Percentiles rank a stretch among this genome's conserved stretches.
These are phyloP conservation scores for Pyrrhura leucotis DNA, from an alignment of 2,797 vertebrate species.

Conservation along the genomic window DNA sequence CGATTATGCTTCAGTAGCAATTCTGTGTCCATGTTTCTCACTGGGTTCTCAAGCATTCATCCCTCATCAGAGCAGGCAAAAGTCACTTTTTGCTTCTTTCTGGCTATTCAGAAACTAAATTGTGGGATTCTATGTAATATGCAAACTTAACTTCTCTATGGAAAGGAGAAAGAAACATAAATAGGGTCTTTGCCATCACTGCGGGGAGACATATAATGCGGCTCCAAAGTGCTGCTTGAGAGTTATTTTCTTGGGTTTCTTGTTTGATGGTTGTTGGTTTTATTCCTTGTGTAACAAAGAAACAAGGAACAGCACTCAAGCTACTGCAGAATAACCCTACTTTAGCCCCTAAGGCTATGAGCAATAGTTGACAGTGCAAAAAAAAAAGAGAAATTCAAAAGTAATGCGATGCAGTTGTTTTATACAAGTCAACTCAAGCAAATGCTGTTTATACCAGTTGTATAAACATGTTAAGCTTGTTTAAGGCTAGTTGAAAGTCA, in stretches of 20 bases:
- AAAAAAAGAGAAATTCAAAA: not conserved
- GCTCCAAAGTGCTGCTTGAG: not conserved
- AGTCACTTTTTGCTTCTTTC: not conserved
- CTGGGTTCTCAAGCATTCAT: not conserved
- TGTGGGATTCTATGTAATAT: not conserved
- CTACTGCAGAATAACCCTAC: not conserved
- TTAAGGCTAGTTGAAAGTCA: not conserved
- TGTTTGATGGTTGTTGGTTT: not conserved
- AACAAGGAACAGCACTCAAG: not conserved
- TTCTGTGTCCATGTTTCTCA: not conserved
- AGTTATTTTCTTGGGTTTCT: not conserved
- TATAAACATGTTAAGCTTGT: not conserved
- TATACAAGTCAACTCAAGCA: not conserved
- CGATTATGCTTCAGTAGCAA: not conserved
- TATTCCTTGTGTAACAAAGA: not conserved
- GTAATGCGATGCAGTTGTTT: not conserved
- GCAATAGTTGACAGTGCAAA: not conserved
- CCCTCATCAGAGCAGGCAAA: not conserved
- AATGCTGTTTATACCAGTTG: not conserved
- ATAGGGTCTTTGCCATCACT: not conserved
- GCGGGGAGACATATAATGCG: not conserved
- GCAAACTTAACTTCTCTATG: not conserved
- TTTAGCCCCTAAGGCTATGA: not conserved
- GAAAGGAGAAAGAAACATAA: not conserved
- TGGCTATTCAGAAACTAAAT: not conserved